These are phyloP conservation scores for Narcine bancroftii DNA, from an alignment of 2,113 vertebrate genomes.

Conservation along the genomic window DNA sequence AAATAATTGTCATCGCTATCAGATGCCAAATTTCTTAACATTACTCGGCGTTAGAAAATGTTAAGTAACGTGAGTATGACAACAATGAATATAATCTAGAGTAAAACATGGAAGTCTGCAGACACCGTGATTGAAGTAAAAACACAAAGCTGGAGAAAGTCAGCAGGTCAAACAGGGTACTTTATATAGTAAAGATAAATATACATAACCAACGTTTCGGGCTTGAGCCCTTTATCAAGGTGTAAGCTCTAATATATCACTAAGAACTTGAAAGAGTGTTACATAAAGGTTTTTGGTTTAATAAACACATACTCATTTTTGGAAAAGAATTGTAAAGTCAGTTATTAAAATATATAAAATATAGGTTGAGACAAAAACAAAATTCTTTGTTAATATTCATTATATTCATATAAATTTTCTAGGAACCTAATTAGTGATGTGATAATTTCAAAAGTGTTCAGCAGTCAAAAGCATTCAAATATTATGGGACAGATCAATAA, in stretches of 20 bases:
- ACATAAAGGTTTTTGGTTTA: not conserved
- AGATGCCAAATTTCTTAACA: not conserved
- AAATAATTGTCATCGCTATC: not conserved
- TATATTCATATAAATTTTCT: not conserved
- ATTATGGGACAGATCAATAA: not conserved
- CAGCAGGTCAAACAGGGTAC: too few species aligned
- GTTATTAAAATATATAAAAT: not conserved
- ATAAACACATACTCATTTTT: not conserved
- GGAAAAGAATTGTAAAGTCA: not conserved
- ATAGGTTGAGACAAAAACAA: not conserved
- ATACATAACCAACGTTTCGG: too few species aligned
- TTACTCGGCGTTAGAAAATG: not conserved
- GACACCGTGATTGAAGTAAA: too few species aligned
- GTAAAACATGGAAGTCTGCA: too few species aligned
- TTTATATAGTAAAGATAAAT: too few species aligned
- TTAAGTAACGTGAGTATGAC: not conserved
- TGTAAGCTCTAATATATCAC: not conserved
- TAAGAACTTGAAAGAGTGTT: not conserved
- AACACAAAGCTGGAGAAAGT: too few species aligned
- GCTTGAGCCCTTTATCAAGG: too few species aligned
- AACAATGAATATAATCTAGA: not conserved
- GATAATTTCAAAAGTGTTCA: not conserved
- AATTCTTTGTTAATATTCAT: slow-evolving; percentile 20
- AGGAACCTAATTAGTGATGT: not conserved
- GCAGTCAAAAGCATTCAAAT: not conserved